Base-by-base conservation (phyloP, 2,113 vertebrate species). In the Halichoeres trimaculatus region DNA sequence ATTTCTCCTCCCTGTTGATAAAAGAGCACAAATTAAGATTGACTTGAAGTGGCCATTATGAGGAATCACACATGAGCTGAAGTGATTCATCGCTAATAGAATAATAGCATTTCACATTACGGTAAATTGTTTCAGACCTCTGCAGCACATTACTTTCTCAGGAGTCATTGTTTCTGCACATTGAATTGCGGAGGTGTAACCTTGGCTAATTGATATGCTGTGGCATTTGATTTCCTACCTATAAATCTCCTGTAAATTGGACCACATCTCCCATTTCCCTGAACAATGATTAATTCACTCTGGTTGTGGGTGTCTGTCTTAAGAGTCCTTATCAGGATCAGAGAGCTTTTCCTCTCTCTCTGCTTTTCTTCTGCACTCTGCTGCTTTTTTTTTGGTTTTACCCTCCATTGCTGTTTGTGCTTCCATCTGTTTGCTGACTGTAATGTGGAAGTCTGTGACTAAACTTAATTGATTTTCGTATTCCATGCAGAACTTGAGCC, bases 181-280 rank as follows among this genome's bases (percentile, higher is more conserved):
- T 52, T 75, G 69, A 36, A 67, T 81, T 57, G 71, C 8, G 12
- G 62, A 81, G 74, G 75, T 76, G 68, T 81, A 81, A 80, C 80
- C 73, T 70, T 71, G 65, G 50, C 84, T 87, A 84, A 91, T 87
- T 87, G 78, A 84, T 85, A 79, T 55, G 65, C 67, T 60, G 57
- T 72, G 64, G 40, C 73, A 77, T 90, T 90, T 85, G 80, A 90
- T 89, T 83, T 83, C 64, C 76, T 51, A 67, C 67, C 73, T 62
- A 83, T 87, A 81, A 81, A 86, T 88, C 74, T 86, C 72, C 17
- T 30, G 61, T 63, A 77, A 80, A 88, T 82, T 83, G 54, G 50
- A 76, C 51, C 47, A 45, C 26, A 26, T 81, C 50, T 79, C 52
- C 75, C 71, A 69, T 84, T 86, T 81, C 59, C 67, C 50, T 1